Conservation (phyloP, 2,797 vertebrate species). For the Valencia hispanica region DNA sequence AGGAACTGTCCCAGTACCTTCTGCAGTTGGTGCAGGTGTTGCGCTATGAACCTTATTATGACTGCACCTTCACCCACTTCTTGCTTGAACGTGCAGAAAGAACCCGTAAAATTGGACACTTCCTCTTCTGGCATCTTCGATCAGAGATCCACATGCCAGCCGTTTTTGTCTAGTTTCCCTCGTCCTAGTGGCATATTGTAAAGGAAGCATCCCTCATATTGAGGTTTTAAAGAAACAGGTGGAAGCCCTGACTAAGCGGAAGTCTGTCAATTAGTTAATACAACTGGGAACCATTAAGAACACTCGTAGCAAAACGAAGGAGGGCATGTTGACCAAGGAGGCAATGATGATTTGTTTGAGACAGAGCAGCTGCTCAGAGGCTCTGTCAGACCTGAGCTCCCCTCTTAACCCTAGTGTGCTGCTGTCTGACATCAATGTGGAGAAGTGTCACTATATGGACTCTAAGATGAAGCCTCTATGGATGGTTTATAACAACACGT, state of each 20-base stretch:
- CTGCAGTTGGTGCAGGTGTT: slow-evolving; percentile 97
- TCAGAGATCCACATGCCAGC: slow-evolving; percentile 92
- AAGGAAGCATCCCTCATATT: slow-evolving; percentile 95
- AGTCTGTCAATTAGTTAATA: slow-evolving; percentile 94
- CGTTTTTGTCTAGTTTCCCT: slow-evolving; percentile 92
- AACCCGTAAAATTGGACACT: slow-evolving; percentile 95
- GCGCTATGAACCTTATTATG: slow-evolving; percentile 97
- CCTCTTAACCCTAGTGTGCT: slow-evolving; percentile 93
- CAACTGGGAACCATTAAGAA: slow-evolving; percentile 94
- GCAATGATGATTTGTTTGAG: slow-evolving; percentile 94
- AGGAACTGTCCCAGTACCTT: slow-evolving; percentile 96
- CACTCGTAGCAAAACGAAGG: slow-evolving; percentile 89
- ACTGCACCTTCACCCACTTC: slow-evolving; percentile 95
- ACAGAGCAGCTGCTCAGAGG: slow-evolving; percentile 93
- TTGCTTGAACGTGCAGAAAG: slow-evolving; percentile 90
- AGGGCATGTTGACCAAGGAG: slow-evolving; percentile 92
- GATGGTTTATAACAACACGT: slow-evolving; percentile 97
- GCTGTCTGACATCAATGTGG: slow-evolving; percentile 93
- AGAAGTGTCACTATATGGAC: slow-evolving; percentile 98
- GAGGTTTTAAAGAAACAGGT: slow-evolving; percentile 98
- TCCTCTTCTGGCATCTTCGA: slow-evolving; percentile 97
- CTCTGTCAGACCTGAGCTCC: slow-evolving; percentile 92
- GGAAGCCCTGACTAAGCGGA: slow-evolving; percentile 95
- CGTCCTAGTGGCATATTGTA: slow-evolving; percentile 95
- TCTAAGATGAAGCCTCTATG: slow-evolving; percentile 99